Conservation (phyloP, 64 coral and sea anemone species). For the Orbicella faveolata region DNA sequence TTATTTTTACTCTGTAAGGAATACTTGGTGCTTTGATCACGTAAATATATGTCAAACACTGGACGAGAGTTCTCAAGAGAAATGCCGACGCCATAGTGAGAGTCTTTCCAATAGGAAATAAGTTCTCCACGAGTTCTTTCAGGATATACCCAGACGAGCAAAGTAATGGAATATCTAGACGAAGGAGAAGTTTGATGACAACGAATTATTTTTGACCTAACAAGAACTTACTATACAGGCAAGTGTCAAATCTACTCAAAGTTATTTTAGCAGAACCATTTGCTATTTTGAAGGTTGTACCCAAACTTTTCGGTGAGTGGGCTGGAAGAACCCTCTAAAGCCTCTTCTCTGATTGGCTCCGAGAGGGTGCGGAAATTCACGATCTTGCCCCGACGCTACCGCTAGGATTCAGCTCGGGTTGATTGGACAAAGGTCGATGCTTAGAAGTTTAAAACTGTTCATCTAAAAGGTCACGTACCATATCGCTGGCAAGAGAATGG, state of each 20-base stretch:
- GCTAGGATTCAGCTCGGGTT: too few species aligned
- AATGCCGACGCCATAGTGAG: slow-evolving; percentile 9
- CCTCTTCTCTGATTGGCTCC: too few species aligned
- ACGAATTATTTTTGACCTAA: not conserved
- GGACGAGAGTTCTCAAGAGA: slow-evolving; percentile 3
- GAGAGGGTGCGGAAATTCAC: too few species aligned
- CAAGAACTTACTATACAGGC: not conserved
- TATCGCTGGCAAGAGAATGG: too few species aligned
- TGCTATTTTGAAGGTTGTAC: too few species aligned
- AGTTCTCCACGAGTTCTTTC: slow-evolving; percentile 1
- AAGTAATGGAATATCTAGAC: slow-evolving; percentile 20
- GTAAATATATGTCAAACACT: slow-evolving; percentile 13
- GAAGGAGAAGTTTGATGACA: not conserved
- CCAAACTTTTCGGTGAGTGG: too few species aligned
- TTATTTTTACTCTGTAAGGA: not conserved
- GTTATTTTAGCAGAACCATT: too few species aligned
- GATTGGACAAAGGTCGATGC: too few species aligned
- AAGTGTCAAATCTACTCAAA: not conserved
- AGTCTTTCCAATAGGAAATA: slow-evolving; percentile 24
- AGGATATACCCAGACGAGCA: slow-evolving; percentile 10
- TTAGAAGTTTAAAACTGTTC: too few species aligned
- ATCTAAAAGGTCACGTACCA: too few species aligned
- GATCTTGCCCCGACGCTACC: too few species aligned
- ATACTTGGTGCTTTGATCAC: not conserved
- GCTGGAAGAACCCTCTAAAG: too few species aligned